phyloP scores from a whole-genome alignment of 2,797 vertebrate genomes.

The Limosa lapponica region DNA sequence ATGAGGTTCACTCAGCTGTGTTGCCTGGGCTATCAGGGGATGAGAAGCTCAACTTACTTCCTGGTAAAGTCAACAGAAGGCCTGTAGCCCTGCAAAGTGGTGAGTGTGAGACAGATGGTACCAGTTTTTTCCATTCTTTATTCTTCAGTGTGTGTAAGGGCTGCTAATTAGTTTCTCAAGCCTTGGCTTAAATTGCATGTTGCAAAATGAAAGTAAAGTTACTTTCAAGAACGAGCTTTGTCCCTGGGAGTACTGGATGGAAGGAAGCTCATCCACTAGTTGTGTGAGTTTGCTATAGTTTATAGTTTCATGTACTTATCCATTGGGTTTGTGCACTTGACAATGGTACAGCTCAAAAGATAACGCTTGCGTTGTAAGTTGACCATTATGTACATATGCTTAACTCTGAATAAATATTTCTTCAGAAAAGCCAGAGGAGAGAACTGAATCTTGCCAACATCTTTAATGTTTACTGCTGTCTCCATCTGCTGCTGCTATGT shows the following conservation, averaged over 20 bases:
- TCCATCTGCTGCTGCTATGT: constrained; percentile 21
- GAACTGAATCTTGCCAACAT: not conserved
- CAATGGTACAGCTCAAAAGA: not conserved
- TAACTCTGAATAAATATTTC: not conserved
- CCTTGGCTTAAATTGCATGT: not conserved
- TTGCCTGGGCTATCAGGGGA: not conserved
- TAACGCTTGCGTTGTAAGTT: not conserved
- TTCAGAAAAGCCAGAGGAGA: not conserved
- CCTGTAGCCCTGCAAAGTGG: not conserved
- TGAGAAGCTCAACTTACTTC: not conserved
- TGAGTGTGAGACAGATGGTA: not conserved
- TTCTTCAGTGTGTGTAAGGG: not conserved
- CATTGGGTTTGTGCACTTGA: not conserved
- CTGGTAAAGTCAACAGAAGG: not conserved
- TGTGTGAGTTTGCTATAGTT: not conserved
- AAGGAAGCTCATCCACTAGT: not conserved
- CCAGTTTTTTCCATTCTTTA: rapidly evolving
- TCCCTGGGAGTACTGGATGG: not conserved
- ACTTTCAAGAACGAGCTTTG: not conserved
- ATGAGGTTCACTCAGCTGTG: not conserved
- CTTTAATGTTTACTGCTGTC: not conserved
- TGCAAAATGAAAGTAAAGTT: not conserved
- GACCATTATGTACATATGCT: not conserved
- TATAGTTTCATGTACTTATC: not conserved
- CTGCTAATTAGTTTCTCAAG: not conserved